Evolutionary conservation across 2,113 vertebrate species (phyloP).

Genomic region (Microcebus ravelobensis): DNA sequence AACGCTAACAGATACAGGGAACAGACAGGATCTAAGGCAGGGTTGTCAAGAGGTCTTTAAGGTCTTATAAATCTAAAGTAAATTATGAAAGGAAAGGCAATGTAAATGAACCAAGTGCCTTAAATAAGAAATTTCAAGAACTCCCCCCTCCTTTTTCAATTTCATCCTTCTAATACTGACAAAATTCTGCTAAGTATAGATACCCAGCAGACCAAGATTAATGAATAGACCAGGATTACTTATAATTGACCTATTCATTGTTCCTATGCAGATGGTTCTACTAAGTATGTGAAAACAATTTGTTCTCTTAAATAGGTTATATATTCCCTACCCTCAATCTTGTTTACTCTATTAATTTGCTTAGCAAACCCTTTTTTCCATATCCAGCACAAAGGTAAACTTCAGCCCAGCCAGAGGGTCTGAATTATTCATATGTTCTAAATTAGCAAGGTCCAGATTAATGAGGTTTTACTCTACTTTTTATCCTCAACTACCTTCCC

Average conservation of each 20-base stretch:
- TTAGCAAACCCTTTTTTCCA: conserved; percentile 74
- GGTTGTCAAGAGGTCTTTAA: not conserved
- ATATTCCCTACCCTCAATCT: conserved; percentile 70
- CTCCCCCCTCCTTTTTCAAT: not conserved
- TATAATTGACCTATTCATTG: conserved; percentile 70
- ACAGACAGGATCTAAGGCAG: not conserved
- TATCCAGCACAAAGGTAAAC: conserved; percentile 79
- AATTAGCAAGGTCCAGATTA: conserved; percentile 81
- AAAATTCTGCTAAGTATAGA: not conserved
- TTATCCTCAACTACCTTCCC: conserved; percentile 73
- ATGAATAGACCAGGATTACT: conserved; percentile 53
- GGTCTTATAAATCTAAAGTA: not conserved
- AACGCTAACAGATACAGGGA: not conserved
- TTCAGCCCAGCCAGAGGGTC: conserved; percentile 66
- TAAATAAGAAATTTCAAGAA: not conserved
- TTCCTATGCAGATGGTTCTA: conserved; percentile 62
- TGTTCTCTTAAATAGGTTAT: conserved; percentile 77
- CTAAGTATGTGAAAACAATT: conserved; percentile 78
- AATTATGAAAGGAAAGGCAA: not conserved
- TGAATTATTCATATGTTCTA: conserved; percentile 81
- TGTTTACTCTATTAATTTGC: conserved; percentile 82
- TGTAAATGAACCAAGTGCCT: not conserved
- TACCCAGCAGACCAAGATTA: conserved; percentile 48
- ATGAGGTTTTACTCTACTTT: conserved; percentile 77
- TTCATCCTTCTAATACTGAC: not conserved